These are phyloP conservation scores for Planiliza haematocheilus DNA, from an alignment of 2,113 vertebrate genomes.

Conservation along the genomic window DNA sequence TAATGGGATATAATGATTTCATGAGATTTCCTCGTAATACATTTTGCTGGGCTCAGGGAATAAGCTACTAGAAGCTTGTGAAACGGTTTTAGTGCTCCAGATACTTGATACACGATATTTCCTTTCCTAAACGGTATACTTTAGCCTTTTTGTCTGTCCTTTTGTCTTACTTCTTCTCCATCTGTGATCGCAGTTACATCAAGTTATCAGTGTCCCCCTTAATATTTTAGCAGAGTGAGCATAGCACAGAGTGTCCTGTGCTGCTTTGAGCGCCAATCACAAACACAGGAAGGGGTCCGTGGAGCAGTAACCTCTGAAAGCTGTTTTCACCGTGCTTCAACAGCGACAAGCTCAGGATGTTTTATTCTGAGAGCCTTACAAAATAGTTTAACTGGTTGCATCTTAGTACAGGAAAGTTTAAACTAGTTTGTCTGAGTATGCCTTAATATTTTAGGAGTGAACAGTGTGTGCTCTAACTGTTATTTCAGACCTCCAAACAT, in stretches of 20 bases:
- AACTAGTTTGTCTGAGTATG: constrained; percentile 20
- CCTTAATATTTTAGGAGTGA: constrained; percentile 56
- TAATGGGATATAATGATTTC: constrained; percentile 60
- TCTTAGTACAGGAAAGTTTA: constrained; percentile 3
- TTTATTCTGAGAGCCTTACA: constrained; percentile 11
- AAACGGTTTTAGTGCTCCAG: constrained; percentile 18
- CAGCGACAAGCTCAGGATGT: neutral
- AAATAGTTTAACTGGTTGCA: constrained; percentile 14
- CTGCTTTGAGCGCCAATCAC: constrained; percentile 26
- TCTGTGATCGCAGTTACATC: constrained; percentile 34
- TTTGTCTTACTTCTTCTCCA: neutral
- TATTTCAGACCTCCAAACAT: constrained; percentile 17
- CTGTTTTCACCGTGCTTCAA: constrained; percentile 18
- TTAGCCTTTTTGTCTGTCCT: neutral
- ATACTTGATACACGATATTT: neutral
- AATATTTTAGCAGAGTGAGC: constrained; percentile 66
- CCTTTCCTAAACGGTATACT: neutral
- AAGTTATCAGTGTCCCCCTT: constrained; percentile 45
- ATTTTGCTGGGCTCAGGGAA: constrained; percentile 14
- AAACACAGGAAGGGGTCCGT: constrained; percentile 6
- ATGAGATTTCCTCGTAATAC: constrained; percentile 42
- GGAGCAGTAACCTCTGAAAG: constrained; percentile 13
- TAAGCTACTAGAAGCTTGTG: neutral
- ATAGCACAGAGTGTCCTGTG: constrained; percentile 39
- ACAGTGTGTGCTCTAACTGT: constrained; percentile 3